These are phyloP conservation scores for Cinclus mexicanus DNA, from an alignment of 2,113 vertebrate species.

Conservation along the genomic window DNA sequence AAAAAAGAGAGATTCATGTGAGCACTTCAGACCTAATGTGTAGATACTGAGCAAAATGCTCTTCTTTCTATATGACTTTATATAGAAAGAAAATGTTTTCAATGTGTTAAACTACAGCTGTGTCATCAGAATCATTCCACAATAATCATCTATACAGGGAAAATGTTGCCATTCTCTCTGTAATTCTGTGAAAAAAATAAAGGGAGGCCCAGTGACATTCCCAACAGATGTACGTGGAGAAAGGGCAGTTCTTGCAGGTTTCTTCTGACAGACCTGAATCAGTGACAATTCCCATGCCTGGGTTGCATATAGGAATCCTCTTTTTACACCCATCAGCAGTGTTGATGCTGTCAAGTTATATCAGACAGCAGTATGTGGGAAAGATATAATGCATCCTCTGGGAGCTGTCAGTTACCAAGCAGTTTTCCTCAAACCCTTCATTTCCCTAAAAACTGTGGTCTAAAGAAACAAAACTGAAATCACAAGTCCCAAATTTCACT, in stretches of 20 bases:
- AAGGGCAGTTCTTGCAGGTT: background rate
- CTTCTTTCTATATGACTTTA: background rate
- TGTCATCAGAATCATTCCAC: background rate
- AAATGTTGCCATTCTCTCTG: background rate
- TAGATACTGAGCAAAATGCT: background rate
- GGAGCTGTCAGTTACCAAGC: background rate
- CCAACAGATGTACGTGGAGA: background rate
- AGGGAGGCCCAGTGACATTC: background rate
- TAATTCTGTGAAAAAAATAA: background rate
- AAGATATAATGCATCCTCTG: conserved; percentile 8
- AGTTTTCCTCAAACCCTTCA: background rate
- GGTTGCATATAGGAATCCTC: background rate
- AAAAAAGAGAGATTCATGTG: background rate
- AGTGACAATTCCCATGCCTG: background rate
- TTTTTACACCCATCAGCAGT: background rate
- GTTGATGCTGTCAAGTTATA: conserved; percentile 21
- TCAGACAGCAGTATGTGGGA: background rate
- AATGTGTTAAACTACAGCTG: background rate
- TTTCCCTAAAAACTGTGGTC: background rate
- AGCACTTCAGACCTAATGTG: background rate
- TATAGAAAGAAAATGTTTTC: background rate
- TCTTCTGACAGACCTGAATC: background rate
- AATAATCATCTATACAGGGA: background rate
- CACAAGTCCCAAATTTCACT: background rate
- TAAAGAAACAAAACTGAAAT: conserved; percentile 4